Base-by-base conservation (phyloP, 2,888 invertebrate species). In the Tetranychus piercei region DNA sequence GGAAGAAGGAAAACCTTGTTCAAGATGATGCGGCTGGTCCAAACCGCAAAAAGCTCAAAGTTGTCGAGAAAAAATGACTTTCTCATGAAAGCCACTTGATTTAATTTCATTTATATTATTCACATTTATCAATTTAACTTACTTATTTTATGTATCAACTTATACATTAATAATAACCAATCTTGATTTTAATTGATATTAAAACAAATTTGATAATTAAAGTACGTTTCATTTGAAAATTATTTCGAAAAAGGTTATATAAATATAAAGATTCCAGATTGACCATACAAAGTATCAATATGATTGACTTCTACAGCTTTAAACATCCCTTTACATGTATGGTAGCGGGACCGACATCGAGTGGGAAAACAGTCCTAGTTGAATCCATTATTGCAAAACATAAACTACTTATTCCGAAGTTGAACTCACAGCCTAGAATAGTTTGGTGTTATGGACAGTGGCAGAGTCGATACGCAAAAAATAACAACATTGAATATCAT, bases 241-340 rank as follows among this genome's bases (percentile, higher is more conserved):
- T 34, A 34, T 3, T 34, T 34, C 9, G 3, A 55, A 15, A 55
- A 55, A 55, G 15, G 15, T 55, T 9, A 55, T 15, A 34, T 34
- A n/a, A n/a, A n/a, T n/a, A n/a, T n/a, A 34, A 34, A 34, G 23
- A 23, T 3, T 3, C 23, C 5, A 34, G 34, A 34, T 34, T 0
- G 34, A 34, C 5, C 3, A 34, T 34, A 0, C 34, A 3, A 34
- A 4, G 1, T 34, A 34, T 55, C 2, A 9, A 55, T 15, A 55
- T 55, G 55, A 55, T 18, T 2, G n/a, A 18, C 3, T 69, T 45
- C 23, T 45, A 71, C 4, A 15, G 15, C 1, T 74, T 74, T 22
- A 55, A 72, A 18, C 74, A 74, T 34, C 74, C 74, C 18, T 74
- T 74, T 20, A 74, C 74, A 6, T 71, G 64, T 65, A 74, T 74